Evolutionary conservation across 1,140 invertebrate species (phyloP).

Genomic region (Stenopsyche tienmushanensis): DNA sequence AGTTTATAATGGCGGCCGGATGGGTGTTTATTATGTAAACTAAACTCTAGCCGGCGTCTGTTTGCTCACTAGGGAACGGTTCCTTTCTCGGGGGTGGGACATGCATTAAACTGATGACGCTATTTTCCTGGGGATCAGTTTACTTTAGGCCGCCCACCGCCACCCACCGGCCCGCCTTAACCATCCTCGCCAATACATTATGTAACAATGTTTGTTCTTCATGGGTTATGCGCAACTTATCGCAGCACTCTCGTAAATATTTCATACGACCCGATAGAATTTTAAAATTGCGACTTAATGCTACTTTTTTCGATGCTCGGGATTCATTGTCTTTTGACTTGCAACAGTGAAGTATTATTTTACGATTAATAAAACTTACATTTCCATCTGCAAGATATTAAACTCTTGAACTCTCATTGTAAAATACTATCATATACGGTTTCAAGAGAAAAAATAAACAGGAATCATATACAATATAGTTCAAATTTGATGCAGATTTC

Average conservation of each 20-base stretch:
- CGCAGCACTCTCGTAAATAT: constrained; percentile 27
- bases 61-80: constrained; percentile 22
- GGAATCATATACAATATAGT: not conserved
- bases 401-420: not conserved
- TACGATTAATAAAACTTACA: not conserved
- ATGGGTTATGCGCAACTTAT: constrained; percentile 29
- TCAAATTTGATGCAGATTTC: not conserved
- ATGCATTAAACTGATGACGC: constrained; percentile 42
- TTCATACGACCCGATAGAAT: constrained; percentile 20
- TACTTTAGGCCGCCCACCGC: constrained; percentile 28
- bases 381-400: too few relatives aligned
- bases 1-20: constrained; percentile 37
- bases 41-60: constrained; percentile 26
- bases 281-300: constrained; percentile 17
- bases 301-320: not conserved
- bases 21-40: constrained; percentile 41
- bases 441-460: not conserved
- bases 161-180: not conserved
- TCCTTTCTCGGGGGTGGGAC: constrained; percentile 7
- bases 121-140: constrained; percentile 40
- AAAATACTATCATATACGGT: not conserved
- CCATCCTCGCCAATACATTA: constrained; percentile 34
- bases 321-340: not conserved
- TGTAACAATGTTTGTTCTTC: constrained; percentile 39
- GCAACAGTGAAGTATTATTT: not conserved